These are phyloP conservation scores for Eublepharis macularius DNA, from an alignment of 2,113 vertebrate genomes.

Conservation along the genomic window DNA sequence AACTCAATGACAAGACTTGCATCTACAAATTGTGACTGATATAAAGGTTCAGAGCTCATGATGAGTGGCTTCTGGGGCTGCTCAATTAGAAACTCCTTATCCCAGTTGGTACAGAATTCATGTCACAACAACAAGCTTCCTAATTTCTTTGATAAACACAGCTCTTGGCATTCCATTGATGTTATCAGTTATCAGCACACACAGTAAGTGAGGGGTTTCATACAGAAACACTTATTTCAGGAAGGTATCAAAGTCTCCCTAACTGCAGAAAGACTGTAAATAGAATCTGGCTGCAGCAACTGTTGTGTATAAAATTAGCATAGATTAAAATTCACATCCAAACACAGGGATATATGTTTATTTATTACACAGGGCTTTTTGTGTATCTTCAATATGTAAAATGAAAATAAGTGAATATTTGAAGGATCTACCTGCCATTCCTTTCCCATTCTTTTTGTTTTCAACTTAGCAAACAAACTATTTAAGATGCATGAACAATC, in stretches of 20 bases:
- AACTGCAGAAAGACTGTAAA: slow-evolving; percentile 66
- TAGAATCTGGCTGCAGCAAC: slow-evolving; percentile 68
- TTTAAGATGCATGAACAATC: slow-evolving; percentile 43
- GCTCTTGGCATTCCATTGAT: slow-evolving; percentile 6
- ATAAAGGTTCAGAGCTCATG: slow-evolving; percentile 16
- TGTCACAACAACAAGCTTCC: slow-evolving; percentile 16
- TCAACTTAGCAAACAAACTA: slow-evolving; percentile 36
- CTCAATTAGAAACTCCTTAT: slow-evolving; percentile 27
- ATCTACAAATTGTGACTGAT: neutral
- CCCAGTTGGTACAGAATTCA: slow-evolving; percentile 30
- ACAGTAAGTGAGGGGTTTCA: slow-evolving; percentile 53
- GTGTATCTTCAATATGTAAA: slow-evolving; percentile 24
- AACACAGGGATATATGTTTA: slow-evolving; percentile 46
- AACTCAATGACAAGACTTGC: neutral
- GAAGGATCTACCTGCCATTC: slow-evolving; percentile 15
- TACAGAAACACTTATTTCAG: slow-evolving; percentile 43
- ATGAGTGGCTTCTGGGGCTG: neutral
- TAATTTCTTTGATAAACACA: slow-evolving; percentile 42
- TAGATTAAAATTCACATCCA: slow-evolving; percentile 68
- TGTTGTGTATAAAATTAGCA: slow-evolving; percentile 71
- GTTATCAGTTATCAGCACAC: slow-evolving; percentile 45
- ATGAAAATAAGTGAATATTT: slow-evolving; percentile 41
- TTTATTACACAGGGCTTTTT: slow-evolving; percentile 52
- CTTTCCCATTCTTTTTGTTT: slow-evolving; percentile 24
- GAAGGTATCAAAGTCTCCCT: slow-evolving; percentile 60